Evolutionary conservation across 2,888 invertebrate species (phyloP).

Genomic region (Malthinus seriepunctatus): DNA sequence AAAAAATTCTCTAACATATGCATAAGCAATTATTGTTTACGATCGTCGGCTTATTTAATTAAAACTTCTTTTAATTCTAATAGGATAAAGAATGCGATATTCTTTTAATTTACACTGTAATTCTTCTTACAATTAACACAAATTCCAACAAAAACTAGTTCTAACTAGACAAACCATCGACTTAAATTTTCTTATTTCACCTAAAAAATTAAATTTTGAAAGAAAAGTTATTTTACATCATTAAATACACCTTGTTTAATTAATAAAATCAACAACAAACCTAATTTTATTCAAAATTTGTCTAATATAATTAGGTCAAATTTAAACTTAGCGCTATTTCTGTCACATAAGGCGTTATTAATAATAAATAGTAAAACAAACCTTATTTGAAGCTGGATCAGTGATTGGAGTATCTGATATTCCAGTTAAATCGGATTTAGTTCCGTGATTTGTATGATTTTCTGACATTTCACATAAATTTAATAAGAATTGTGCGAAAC

Average conservation of each 20-base stretch:
- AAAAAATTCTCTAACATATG: too few species aligned
- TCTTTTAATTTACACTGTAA: too few species aligned
- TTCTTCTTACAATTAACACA: background rate
- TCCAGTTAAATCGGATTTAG: constrained; percentile 57
- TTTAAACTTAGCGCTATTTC: constrained; percentile 25
- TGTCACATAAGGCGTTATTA: constrained; percentile 12
- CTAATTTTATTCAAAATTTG: constrained; percentile 3
- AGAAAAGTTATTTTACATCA: background rate
- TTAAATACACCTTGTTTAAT: background rate
- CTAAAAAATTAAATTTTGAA: background rate
- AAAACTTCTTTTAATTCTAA: too few species aligned
- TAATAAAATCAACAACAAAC: background rate
- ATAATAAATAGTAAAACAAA: constrained; percentile 39
- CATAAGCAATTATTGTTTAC: too few species aligned
- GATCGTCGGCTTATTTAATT: too few species aligned
- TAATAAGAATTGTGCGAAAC: constrained; percentile 7
- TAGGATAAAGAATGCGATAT: too few species aligned
- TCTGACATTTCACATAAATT: constrained; percentile 49
- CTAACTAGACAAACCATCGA: background rate
- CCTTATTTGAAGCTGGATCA: constrained; percentile 72
- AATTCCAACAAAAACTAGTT: constrained; percentile 2
- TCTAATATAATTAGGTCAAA: constrained; percentile 22
- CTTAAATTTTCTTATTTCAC: too few species aligned
- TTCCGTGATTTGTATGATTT: constrained; percentile 51
- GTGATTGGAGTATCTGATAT: constrained; percentile 76